Percentiles rank a stretch among this genome's conserved stretches.
phyloP scores from a whole-genome alignment of 1,140 invertebrate species.

The Eurytemora carolleeae region DNA sequence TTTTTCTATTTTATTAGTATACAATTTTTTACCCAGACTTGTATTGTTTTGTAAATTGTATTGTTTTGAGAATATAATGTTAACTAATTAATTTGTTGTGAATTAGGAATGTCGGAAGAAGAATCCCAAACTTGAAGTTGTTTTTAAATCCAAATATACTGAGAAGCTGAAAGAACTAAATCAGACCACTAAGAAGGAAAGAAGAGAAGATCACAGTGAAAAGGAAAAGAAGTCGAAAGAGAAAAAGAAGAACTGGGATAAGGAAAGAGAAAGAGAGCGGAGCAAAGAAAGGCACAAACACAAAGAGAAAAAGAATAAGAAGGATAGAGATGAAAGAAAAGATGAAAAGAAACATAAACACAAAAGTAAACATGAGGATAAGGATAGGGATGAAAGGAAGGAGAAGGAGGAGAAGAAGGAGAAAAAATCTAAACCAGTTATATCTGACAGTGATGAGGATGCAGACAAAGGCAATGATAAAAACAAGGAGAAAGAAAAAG shows the following conservation, averaged over 20 bases:
- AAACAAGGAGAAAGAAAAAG: constrained; percentile 24
- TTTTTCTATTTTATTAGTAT: too few relatives aligned
- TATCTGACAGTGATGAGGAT: neutral
- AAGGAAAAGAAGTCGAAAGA: constrained; percentile 14
- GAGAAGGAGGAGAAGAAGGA: constrained; percentile 22
- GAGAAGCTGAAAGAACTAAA: constrained; percentile 19
- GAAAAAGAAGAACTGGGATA: constrained; percentile 16
- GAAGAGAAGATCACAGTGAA: constrained; percentile 23
- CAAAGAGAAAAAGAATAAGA: constrained; percentile 18
- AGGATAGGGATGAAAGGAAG: constrained; percentile 21
- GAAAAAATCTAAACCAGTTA: constrained; percentile 10
- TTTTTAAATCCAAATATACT: constrained; percentile 44
- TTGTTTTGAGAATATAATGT: too few relatives aligned
- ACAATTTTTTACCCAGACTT: too few relatives aligned
- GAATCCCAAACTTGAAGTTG: constrained; percentile 55
- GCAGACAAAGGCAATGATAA: constrained; percentile 18
- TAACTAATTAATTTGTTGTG: too few relatives aligned
- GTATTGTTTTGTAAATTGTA: too few relatives aligned
- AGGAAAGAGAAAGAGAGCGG: constrained; percentile 25
- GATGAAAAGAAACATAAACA: constrained; percentile 30
- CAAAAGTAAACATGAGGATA: constrained; percentile 25
- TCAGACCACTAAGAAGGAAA: constrained; percentile 33
- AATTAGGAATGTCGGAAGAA: constrained; percentile 57
- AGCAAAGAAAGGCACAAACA: constrained; percentile 23
- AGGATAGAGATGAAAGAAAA: constrained; percentile 21